Evolutionary conservation across 2,797 vertebrate species (phyloP).

Genomic region (Uromys caudimaculatus): DNA sequence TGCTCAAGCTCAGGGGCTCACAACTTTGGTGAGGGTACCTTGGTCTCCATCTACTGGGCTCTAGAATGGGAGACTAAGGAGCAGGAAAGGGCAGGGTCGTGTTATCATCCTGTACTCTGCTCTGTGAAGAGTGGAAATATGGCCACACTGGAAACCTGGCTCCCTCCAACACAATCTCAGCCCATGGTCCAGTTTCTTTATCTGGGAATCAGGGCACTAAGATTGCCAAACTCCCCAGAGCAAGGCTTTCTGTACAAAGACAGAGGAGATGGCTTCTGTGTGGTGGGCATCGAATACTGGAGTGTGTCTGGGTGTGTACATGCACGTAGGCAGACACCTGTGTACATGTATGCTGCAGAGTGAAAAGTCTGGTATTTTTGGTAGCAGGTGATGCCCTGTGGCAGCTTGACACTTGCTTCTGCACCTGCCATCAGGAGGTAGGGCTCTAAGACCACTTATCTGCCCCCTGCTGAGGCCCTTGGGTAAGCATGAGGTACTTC

Average conservation of each 20-base stretch:
- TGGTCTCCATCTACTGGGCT: neutral
- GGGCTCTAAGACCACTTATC: neutral
- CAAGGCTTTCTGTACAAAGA: neutral
- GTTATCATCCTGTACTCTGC: neutral
- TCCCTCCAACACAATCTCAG: neutral
- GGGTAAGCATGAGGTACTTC: neutral
- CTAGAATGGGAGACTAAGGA: neutral
- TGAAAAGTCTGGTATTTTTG: neutral
- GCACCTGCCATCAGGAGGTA: neutral
- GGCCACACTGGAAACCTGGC: too few relatives aligned
- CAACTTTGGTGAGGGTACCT: neutral
- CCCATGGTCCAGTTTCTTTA: neutral
- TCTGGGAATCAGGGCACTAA: neutral
- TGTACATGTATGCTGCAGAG: neutral
- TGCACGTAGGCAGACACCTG: neutral
- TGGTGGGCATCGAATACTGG: neutral
- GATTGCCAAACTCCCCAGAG: neutral
- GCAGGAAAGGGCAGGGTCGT: neutral
- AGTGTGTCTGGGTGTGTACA: neutral
- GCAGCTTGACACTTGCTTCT: neutral
- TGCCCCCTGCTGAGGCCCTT: neutral
- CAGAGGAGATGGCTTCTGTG: neutral
- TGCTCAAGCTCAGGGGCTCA: neutral
- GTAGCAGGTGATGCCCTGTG: neutral
- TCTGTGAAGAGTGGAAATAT: neutral